Evolutionary conservation across 2,113 vertebrate species (phyloP).

Genomic region (Semicossyphus pulcher): DNA sequence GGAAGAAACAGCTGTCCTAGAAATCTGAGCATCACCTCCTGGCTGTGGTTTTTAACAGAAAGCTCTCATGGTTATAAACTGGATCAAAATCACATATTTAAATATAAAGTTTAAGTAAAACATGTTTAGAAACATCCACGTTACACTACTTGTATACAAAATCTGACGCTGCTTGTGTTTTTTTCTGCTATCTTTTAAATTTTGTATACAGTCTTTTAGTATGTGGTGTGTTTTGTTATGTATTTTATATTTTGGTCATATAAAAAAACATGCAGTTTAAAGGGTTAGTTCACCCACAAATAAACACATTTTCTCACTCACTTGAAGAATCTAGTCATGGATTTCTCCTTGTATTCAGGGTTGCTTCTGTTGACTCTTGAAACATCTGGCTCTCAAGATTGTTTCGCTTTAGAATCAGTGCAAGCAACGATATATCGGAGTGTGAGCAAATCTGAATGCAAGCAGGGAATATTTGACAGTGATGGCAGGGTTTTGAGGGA

Average conservation of each 20-base stretch:
- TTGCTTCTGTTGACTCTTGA: too few relatives aligned
- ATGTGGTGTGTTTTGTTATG: not conserved
- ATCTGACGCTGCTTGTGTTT: not conserved
- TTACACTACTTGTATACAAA: not conserved
- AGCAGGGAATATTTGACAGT: too few relatives aligned
- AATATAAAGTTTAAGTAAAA: not conserved
- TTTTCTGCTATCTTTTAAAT: not conserved
- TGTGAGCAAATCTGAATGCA: too few relatives aligned
- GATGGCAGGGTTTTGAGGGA: too few relatives aligned
- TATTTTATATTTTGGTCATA: not conserved
- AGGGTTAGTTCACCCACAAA: not conserved
- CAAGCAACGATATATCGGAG: too few relatives aligned
- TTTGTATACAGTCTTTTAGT: not conserved
- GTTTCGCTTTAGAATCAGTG: too few relatives aligned
- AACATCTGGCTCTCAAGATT: too few relatives aligned
- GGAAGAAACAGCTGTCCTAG: constrained; percentile 35
- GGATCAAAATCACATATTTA: not conserved
- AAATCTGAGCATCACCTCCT: constrained; percentile 15
- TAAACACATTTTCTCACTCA: not conserved
- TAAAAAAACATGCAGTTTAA: not conserved
- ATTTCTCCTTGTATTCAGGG: too few relatives aligned
- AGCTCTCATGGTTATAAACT: not conserved
- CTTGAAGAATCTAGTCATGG: not conserved
- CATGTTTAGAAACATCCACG: not conserved
- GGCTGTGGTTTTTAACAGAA: not conserved